phyloP scores from a whole-genome alignment of 2,113 vertebrate genomes.

The Forbesichthys papilliferus region DNA sequence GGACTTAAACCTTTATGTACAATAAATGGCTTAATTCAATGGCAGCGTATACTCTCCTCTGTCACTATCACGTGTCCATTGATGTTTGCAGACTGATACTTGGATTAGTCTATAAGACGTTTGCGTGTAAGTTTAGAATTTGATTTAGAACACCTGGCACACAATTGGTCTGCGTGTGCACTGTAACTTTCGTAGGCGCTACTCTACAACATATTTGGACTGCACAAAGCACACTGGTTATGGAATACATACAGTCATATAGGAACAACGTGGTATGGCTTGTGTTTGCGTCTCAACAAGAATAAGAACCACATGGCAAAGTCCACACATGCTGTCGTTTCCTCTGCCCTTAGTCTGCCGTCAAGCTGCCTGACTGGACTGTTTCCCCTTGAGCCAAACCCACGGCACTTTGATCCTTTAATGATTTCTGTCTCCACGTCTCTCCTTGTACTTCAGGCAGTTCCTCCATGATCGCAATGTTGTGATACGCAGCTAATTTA shows the following conservation, averaged over 20 bases:
- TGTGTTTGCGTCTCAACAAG: neutral
- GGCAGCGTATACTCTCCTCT: too few relatives aligned
- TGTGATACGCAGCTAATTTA: neutral
- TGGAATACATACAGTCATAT: slow-evolving; percentile 11
- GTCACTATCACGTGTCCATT: too few relatives aligned
- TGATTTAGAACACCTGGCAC: too few relatives aligned
- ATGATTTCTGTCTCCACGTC: neutral
- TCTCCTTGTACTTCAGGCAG: neutral
- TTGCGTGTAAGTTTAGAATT: too few relatives aligned
- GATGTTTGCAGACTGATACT: too few relatives aligned
- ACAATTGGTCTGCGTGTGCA: too few relatives aligned
- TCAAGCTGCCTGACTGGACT: neutral
- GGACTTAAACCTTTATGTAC: too few relatives aligned
- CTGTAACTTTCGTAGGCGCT: neutral
- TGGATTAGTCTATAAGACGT: too few relatives aligned
- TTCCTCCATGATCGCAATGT: neutral
- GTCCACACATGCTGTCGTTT: slow-evolving; percentile 1
- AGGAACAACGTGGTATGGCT: neutral
- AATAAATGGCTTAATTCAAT: too few relatives aligned
- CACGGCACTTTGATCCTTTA: neutral
- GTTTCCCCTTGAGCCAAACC: neutral
- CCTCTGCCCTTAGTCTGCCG: neutral
- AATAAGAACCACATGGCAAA: slow-evolving; percentile 4
- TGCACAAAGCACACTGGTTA: neutral
- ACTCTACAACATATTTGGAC: neutral